phyloP scores from a whole-genome alignment of 2,888 invertebrate species.

The Vanessa cardui region DNA sequence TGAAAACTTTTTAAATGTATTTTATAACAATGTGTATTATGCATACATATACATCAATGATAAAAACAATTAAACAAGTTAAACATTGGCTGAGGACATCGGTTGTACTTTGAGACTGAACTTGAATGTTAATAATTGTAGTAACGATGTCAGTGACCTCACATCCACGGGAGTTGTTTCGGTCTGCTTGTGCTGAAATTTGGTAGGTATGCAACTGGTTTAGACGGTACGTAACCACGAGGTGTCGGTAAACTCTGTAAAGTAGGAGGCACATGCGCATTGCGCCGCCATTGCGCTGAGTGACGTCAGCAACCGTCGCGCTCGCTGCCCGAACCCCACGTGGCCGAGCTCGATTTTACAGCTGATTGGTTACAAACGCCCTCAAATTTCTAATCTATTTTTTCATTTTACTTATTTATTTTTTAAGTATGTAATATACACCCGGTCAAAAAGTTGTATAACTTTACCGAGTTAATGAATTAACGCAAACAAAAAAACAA shows the following conservation, averaged over 20 bases:
- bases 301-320: constrained; percentile 59
- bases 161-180: constrained; percentile 62
- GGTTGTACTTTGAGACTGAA: constrained; percentile 27
- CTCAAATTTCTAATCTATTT: constrained; percentile 21
- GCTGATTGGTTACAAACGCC: constrained; percentile 52
- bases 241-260: constrained; percentile 47
- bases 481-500: too few species aligned
- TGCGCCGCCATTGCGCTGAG: constrained; percentile 51
- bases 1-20: too few species aligned
- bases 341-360: constrained; percentile 58
- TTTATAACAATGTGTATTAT: too few species aligned
- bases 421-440: background rate
- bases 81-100: background rate
- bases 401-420: background rate
- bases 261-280: constrained; percentile 46
- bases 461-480: too few species aligned
- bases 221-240: constrained; percentile 53
- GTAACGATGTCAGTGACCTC: constrained; percentile 70
- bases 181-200: constrained; percentile 72
- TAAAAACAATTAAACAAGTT: background rate
- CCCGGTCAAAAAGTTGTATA: too few species aligned
- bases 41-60: background rate
- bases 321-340: constrained; percentile 59
- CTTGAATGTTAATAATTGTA: constrained; percentile 41
- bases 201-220: constrained; percentile 70